Conservation (phyloP, 1,140 invertebrate genomes). For the Drosophila mayri region DNA sequence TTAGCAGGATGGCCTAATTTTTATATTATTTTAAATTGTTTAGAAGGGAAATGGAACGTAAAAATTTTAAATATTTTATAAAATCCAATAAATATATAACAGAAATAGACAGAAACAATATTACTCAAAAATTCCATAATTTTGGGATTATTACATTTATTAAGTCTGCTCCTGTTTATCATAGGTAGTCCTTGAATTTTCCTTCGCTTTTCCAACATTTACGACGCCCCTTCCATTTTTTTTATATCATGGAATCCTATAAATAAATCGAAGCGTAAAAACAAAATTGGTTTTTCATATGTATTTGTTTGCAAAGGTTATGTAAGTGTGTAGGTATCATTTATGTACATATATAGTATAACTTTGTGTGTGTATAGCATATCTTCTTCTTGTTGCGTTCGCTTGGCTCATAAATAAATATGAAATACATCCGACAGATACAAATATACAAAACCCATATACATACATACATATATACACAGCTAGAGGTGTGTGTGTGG, state of each 20-base stretch:
- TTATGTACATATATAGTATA: neutral
- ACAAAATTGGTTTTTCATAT: slow-evolving; percentile 68
- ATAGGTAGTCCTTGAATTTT: neutral
- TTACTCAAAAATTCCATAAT: no score
- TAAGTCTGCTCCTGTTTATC: neutral
- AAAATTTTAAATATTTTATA: neutral
- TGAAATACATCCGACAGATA: slow-evolving; percentile 45
- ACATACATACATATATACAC: slow-evolving; percentile 1
- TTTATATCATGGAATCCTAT: slow-evolving; percentile 31
- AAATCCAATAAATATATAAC: neutral
- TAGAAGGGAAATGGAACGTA: no score
- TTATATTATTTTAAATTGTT: neutral
- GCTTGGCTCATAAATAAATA: slow-evolving; percentile 55
- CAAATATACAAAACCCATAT: slow-evolving; percentile 17
- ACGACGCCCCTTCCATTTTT: neutral
- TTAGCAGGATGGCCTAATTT: neutral
- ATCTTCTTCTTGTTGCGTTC: slow-evolving; percentile 38
- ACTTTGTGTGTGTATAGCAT: slow-evolving; percentile 21
- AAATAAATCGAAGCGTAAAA: slow-evolving; percentile 58
- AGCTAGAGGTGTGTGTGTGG: slow-evolving; percentile 9
- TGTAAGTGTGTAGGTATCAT: slow-evolving; percentile 8
- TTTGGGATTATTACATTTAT: neutral
- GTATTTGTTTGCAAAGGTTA: slow-evolving; percentile 9
- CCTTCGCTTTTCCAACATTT: slow-evolving; percentile 5
- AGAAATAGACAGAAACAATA: no score